Evolutionary conservation across 2,888 invertebrate species (phyloP).

Genomic region (Drosophila kanekoi): DNA sequence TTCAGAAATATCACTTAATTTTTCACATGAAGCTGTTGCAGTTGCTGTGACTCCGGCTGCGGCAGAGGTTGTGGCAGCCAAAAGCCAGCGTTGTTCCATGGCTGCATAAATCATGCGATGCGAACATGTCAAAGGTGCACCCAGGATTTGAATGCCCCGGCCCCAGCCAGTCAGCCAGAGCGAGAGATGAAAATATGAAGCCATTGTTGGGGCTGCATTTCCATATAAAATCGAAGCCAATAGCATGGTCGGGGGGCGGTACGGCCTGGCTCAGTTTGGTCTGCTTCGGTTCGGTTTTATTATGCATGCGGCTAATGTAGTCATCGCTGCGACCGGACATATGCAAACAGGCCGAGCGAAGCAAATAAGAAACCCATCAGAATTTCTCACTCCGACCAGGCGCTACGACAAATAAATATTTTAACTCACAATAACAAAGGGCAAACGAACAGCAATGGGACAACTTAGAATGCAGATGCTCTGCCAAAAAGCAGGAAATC

Average conservation of each 20-base stretch:
- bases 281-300: constrained; percentile 43
- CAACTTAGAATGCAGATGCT: constrained; percentile 37
- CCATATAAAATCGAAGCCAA: constrained; percentile 76
- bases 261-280: constrained; percentile 10
- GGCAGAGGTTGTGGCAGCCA: constrained; percentile 34
- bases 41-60: constrained; percentile 19
- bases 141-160: constrained; percentile 77
- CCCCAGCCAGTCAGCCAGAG: constrained; percentile 32
- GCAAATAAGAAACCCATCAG: constrained; percentile 81
- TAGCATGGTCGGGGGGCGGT: constrained; percentile 23
- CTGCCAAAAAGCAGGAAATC: constrained; percentile 14
- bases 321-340: constrained; percentile 68
- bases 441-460: constrained; percentile 41
- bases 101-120: constrained; percentile 78
- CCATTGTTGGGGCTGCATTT: constrained; percentile 75
- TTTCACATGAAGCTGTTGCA: constrained; percentile 69
- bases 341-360: constrained; percentile 67
- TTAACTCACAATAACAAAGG: constrained; percentile 81
- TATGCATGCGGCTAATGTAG: constrained; percentile 79
- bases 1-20: constrained; percentile 80
- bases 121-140: constrained; percentile 78
- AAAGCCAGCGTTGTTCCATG: constrained; percentile 63
- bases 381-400: constrained; percentile 82
- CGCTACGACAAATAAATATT: constrained; percentile 83
- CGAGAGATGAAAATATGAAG: constrained; percentile 76